Conservation (phyloP, 2,888 invertebrate species). For the Acanthosoma haemorrhoidale region DNA sequence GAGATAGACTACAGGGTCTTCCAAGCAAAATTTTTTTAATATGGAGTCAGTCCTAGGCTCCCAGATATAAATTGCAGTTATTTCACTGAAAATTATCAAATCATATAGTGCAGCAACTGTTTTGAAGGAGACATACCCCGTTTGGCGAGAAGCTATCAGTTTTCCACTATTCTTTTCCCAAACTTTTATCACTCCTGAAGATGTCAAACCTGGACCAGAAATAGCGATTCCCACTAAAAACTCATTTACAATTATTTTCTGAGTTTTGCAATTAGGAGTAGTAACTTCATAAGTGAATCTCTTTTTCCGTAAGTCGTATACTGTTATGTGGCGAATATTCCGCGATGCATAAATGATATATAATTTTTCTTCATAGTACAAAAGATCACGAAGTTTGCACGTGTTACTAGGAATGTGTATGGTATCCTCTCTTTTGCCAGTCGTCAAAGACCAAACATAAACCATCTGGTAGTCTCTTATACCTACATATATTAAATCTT, state of each 20-base stretch:
- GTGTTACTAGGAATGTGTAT: slow-evolving; percentile 34
- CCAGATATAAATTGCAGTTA: slow-evolving; percentile 32
- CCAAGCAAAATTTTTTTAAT: slow-evolving; percentile 24
- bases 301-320: slow-evolving; percentile 19
- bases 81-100: slow-evolving; percentile 32
- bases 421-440: slow-evolving; percentile 33
- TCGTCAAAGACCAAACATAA: slow-evolving; percentile 33
- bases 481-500: slow-evolving; percentile 26
- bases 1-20: slow-evolving; percentile 24
- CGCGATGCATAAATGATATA: slow-evolving; percentile 36
- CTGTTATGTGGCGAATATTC: slow-evolving; percentile 34
- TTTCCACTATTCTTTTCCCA: slow-evolving; percentile 33
- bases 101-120: slow-evolving; percentile 30
- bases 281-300: slow-evolving; percentile 35
- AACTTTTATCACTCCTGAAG: slow-evolving; percentile 33
- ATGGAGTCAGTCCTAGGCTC: slow-evolving; percentile 32
- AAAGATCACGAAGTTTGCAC: slow-evolving; percentile 34
- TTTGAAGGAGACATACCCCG: slow-evolving; percentile 31
- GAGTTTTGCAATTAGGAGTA: slow-evolving; percentile 34
- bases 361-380: slow-evolving; percentile 20
- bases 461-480: slow-evolving; percentile 34
- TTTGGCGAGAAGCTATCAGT: slow-evolving; percentile 17
- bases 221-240: slow-evolving; percentile 32
- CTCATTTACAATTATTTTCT: slow-evolving; percentile 29
- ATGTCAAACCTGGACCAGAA: slow-evolving; percentile 32